Percentiles rank a stretch among this genome's conserved stretches.
Conservation (phyloP, 2,113 vertebrate species). For the Hippocampus guttulatus region DNA sequence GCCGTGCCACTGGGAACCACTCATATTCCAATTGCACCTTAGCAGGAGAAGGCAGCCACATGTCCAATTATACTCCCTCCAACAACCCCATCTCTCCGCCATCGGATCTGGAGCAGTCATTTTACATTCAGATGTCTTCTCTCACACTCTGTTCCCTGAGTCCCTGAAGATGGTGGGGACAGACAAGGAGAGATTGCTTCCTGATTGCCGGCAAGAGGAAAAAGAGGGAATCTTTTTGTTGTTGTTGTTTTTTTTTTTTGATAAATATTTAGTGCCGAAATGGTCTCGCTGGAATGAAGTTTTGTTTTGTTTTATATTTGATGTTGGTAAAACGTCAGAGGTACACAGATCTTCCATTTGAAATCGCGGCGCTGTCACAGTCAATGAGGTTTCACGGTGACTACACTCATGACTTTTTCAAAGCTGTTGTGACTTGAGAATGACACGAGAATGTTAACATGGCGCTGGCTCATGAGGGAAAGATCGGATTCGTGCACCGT, state of each 20-base stretch:
- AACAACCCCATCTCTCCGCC: slow-evolving; percentile 50
- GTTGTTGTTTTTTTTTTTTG: not conserved
- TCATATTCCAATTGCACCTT: slow-evolving; percentile 45
- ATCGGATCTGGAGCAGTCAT: slow-evolving; percentile 68
- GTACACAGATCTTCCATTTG: slow-evolving; percentile 68
- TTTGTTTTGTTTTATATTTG: slow-evolving; percentile 73
- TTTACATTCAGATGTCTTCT: slow-evolving; percentile 63
- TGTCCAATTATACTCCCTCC: slow-evolving; percentile 69
- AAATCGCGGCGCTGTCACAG: slow-evolving; percentile 63
- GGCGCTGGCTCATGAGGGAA: slow-evolving; percentile 37
- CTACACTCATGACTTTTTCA: slow-evolving; percentile 48
- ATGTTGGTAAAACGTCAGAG: slow-evolving; percentile 62
- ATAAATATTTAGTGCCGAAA: slow-evolving; percentile 68
- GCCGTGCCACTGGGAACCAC: slow-evolving; percentile 62
- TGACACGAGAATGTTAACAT: slow-evolving; percentile 43
- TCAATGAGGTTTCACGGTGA: slow-evolving; percentile 52
- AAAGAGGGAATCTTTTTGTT: slow-evolving; percentile 52
- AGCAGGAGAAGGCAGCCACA: slow-evolving; percentile 49
- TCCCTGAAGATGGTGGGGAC: slow-evolving; percentile 64
- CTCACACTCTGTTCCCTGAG: slow-evolving; percentile 49
- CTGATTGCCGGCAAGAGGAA: slow-evolving; percentile 67
- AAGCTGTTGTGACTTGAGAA: slow-evolving; percentile 18
- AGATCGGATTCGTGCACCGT: slow-evolving; percentile 33
- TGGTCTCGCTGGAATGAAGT: slow-evolving; percentile 60
- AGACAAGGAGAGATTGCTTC: slow-evolving; percentile 71